phyloP scores from a whole-genome alignment of 2,888 invertebrate species.

The Neoscelio sp. region DNA sequence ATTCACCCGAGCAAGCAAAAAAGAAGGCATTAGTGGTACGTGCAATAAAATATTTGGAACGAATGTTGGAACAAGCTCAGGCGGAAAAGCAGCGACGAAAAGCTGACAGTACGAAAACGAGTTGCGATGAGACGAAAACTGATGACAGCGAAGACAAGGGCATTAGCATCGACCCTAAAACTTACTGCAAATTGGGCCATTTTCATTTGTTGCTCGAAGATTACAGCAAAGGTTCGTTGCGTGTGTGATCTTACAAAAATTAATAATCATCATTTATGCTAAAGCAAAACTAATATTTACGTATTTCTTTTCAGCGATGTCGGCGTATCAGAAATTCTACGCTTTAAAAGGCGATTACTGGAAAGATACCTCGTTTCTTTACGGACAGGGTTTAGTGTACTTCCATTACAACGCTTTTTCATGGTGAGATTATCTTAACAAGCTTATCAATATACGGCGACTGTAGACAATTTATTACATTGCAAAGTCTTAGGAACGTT shows the following conservation, averaged over 20 bases:
- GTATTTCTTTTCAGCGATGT: constrained; percentile 91
- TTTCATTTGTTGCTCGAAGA: constrained; percentile 96
- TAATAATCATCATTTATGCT: constrained; percentile 5
- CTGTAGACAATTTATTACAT: no score
- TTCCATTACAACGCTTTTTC: constrained; percentile 98
- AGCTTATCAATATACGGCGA: constrained; percentile 11
- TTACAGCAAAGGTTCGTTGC: constrained; percentile 95
- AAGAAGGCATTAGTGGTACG: constrained; percentile 91
- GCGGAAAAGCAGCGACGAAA: constrained; percentile 84
- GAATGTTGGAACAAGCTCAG: constrained; percentile 92
- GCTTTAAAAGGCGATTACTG: constrained; percentile 91
- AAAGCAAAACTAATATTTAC: no score
- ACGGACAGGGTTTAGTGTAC: constrained; percentile 97
- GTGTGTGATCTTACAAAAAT: no score
- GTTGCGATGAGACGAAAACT: constrained; percentile 74
- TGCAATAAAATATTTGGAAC: constrained; percentile 93
- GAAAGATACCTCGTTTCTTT: constrained; percentile 96
- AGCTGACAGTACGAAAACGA: constrained; percentile 80
- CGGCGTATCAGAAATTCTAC: constrained; percentile 97
- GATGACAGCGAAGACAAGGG: constrained; percentile 85
- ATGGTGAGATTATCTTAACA: constrained; percentile 89
- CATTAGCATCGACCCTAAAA: constrained; percentile 93
- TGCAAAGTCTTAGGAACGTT: no score
- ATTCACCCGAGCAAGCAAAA: constrained; percentile 91
- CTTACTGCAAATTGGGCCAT: constrained; percentile 97